Evolutionary conservation across 2,888 invertebrate genomes (phyloP), one percentile per base, ranked within the genome.

Genomic region (Euplagia quadripunctaria): DNA sequence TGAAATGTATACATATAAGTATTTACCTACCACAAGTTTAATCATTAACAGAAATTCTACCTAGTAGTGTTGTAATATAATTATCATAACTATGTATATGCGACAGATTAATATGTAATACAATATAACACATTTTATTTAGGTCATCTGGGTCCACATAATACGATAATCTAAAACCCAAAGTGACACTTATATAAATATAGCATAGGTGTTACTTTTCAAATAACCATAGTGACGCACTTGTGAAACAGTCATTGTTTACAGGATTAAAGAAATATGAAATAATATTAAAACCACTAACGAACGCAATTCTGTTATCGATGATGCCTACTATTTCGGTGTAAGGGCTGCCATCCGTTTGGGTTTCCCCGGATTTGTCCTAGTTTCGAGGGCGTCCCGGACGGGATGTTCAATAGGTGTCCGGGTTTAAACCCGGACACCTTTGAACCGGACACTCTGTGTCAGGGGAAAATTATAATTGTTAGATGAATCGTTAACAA

Each of bases 101-200:
- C 42, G 43, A 74, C 68, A 75, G 67, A 77, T 78, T 71, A 82
- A 78, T 80, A 75, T 71, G 74, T 77, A 76, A 78, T 73, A 69
- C 78, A 77, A 73, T 75, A 78, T 20, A 61, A 61, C 74, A 82
- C 81, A 80, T 73, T 31, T 2, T 84, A 85, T 85, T 85, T 77
- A 75, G 74, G 77, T 82, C 80, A 80, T 79, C 79, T 79, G 69
- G 78, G 72, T 84, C 74, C 55, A 67, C 67, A 75, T 67, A 73
- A 61, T 31, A 52, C 52, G 17, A n/a, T 14, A 20, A 12, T 43
- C 14, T 58, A 11, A 42, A n/a, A 42, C 9, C 55, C 52, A 68
- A 68, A 49, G 66, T 66, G 49, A 66, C 71, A 43, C 55, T 55
- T n/a, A n/a, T 61, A 66, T 65, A 20, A 20, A 66, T 66, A 42